These are phyloP conservation scores for Thermophis baileyi DNA, from an alignment of 2,113 vertebrate species.

Conservation along the genomic window DNA sequence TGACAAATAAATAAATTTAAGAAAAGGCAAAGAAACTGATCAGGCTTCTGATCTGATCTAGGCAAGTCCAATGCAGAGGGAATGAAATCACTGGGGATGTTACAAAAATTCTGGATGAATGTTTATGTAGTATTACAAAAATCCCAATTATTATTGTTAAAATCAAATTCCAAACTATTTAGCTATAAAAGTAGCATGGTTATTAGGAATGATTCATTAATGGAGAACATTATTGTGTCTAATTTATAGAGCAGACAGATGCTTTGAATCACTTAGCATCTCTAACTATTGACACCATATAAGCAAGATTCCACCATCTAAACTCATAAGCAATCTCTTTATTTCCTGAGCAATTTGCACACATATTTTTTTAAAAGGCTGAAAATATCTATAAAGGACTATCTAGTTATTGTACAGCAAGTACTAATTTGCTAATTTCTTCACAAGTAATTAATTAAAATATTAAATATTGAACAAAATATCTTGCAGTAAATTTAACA, in stretches of 20 bases:
- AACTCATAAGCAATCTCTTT: conserved; percentile 62
- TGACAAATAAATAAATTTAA: too few relatives aligned
- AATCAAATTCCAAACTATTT: conserved; percentile 32
- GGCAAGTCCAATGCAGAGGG: not conserved
- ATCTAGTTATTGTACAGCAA: conserved; percentile 84
- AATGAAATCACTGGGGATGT: not conserved
- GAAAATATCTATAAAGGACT: conserved; percentile 75
- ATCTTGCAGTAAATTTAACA: conserved; percentile 83
- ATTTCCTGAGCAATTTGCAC: conserved; percentile 75
- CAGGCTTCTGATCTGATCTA: not conserved
- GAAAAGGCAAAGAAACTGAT: not conserved
- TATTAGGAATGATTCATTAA: not conserved
- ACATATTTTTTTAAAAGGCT: conserved; percentile 52
- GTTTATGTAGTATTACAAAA: conserved; percentile 21
- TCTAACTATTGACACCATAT: conserved; percentile 69
- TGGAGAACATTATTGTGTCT: conserved; percentile 72
- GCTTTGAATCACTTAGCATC: conserved; percentile 69
- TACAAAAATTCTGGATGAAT: not conserved
- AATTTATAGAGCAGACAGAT: conserved; percentile 74
- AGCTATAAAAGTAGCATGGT: conserved; percentile 29
- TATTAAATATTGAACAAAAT: conserved; percentile 86
- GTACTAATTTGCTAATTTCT: conserved; percentile 98
- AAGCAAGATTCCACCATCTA: conserved; percentile 65
- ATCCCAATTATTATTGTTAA: conserved; percentile 14
- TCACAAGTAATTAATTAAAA: conserved; percentile 91